Evolutionary conservation across 2,797 vertebrate genomes (phyloP).

Genomic region (Poliocrania exsul): DNA sequence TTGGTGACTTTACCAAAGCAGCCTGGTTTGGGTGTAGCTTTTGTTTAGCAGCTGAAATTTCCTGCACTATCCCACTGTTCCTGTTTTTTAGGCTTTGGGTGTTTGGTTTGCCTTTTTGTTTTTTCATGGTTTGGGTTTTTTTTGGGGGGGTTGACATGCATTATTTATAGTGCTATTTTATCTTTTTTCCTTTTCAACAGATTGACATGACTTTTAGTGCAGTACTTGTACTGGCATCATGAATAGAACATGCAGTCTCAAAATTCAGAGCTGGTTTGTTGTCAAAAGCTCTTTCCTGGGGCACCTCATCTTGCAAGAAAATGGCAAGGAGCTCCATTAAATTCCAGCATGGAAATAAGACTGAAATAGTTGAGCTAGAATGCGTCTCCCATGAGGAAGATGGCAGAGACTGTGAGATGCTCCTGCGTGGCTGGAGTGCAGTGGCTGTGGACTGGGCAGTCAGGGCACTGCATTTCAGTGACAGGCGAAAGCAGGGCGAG

Average conservation of each 20-base stretch:
- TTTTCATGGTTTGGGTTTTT: not conserved
- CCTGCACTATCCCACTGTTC: not conserved
- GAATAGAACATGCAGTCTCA: not conserved
- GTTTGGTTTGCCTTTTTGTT: not conserved
- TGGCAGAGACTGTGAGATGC: not conserved
- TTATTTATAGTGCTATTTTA: not conserved
- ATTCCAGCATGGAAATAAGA: not conserved
- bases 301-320: not conserved
- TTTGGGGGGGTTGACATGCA: not conserved
- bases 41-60: not conserved
- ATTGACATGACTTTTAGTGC: not conserved
- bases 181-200: not conserved
- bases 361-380: not conserved
- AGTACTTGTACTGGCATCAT: not conserved
- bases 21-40: not conserved
- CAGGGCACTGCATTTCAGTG: fast-evolving
- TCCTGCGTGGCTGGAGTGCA: not conserved
- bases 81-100: not conserved
- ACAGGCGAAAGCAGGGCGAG: not conserved
- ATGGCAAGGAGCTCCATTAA: not conserved
- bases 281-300: not conserved
- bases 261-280: not conserved
- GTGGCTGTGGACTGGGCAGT: fast-evolving
- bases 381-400: not conserved
- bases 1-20: not conserved